Conservation (phyloP, 2,888 invertebrate species). For the Pycnomerus fuliginosus region DNA sequence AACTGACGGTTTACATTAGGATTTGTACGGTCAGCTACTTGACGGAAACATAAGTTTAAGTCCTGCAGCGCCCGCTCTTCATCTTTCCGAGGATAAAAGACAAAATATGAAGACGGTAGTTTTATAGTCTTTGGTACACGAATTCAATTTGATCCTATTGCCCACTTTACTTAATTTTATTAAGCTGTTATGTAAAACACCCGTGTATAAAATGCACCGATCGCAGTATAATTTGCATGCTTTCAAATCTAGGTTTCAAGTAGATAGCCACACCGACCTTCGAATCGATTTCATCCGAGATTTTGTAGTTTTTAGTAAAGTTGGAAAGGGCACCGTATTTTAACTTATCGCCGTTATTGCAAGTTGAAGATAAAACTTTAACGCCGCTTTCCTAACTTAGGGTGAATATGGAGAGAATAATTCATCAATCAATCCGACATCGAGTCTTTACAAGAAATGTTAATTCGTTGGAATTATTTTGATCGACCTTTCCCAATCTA, state of each 20-base stretch:
- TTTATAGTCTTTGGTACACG: too few relatives aligned
- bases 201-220: conserved; percentile 26
- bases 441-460: conserved; percentile 8
- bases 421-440: conserved; percentile 19
- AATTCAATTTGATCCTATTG: too few relatives aligned
- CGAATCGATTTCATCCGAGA: conserved; percentile 13
- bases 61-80: too few relatives aligned
- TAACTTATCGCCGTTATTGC: too few relatives aligned
- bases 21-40: conserved; percentile 21
- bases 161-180: conserved; percentile 24
- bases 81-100: too few relatives aligned
- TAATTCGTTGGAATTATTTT: conserved; percentile 10
- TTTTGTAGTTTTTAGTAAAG: conserved; percentile 10
- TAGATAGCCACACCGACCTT: conserved; percentile 20
- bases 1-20: conserved; percentile 27
- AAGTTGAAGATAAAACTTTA: conserved; percentile 19
- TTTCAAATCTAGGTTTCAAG: conserved; percentile 25
- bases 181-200: conserved; percentile 24
- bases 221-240: conserved; percentile 25
- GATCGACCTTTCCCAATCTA: conserved; percentile 1
- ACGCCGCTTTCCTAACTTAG: conserved; percentile 6
- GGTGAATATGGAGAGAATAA: conserved; percentile 20
- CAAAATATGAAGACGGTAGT: conserved; percentile 12
- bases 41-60: conserved; percentile 15
- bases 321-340: conserved; percentile 1